Evolutionary conservation across 2,888 invertebrate species (phyloP), one percentile per base, ranked within the genome.

Genomic region (Melanostoma mellinum): DNA sequence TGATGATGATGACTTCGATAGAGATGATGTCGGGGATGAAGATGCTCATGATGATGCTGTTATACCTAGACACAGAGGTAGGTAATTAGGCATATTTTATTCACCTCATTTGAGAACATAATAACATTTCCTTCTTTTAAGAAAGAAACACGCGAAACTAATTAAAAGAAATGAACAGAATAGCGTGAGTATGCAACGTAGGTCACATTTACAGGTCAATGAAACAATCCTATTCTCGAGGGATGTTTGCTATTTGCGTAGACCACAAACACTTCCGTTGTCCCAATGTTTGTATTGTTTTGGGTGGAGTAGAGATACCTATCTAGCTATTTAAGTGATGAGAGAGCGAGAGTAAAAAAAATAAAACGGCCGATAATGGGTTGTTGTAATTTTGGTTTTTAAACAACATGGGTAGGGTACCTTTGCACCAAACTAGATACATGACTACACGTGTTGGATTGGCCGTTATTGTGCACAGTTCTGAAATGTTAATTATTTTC

Each of bases 91-190:
- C 4, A n/a, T 74, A 73, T 82, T 77, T 69, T 78, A 78, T 84
- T 78, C 82, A 78, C 78, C 82, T 78, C 74, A 46, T 56, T 77
- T 73, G 40, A 68, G 72, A 77, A 50, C 40, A 75, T 55, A 50
- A 20, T 20, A 30, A 8, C n/a, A 20, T 53, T 56, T 63, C 36
- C 52, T 50, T 33, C 44, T 42, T 33, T 50, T 61, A 3, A 38
- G 53, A 3, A 56, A 38, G 44, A 65, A 60, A n/a, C 20, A 58
- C 42, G 42, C 36, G 8, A 35, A 50, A 38, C 30, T 52, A 60
- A 61, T 58, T 58, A 52, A n/a, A 36, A 68, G 9, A 35, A 48
- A 32, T 44, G 69, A 71, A 8, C 35, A 48, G 20, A 72, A 52
- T 20, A 20, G 20, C 20, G 33, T 6, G 46, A 76, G 33, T 35